Evolutionary conservation across 2,797 vertebrate species (phyloP).

Genomic region (Halcyon leucocephala): DNA sequence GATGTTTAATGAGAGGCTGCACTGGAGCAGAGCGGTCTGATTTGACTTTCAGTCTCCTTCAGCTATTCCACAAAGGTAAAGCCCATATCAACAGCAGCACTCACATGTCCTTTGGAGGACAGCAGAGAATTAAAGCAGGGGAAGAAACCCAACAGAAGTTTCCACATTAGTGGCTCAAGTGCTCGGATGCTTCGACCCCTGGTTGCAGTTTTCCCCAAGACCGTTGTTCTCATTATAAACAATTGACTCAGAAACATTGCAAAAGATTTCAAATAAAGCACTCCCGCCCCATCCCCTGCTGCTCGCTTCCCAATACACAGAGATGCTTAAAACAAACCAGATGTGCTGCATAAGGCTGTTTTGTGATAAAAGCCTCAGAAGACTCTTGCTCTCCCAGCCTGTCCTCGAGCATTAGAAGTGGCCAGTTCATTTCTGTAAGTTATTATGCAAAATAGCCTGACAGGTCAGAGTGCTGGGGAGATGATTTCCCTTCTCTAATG

Average conservation of each 20-base stretch:
- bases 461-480: neutral
- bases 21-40: neutral
- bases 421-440: constrained; percentile 55
- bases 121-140: neutral
- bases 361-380: constrained; percentile 36
- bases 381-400: constrained; percentile 24
- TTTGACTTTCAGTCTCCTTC: neutral
- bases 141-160: constrained; percentile 22
- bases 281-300: constrained; percentile 40
- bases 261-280: constrained; percentile 58
- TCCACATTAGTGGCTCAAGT: constrained; percentile 35
- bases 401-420: constrained; percentile 10
- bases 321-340: constrained; percentile 72
- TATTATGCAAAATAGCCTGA: constrained; percentile 44
- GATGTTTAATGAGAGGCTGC: neutral
- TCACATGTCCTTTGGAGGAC: neutral
- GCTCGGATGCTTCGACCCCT: constrained; percentile 49
- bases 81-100: neutral
- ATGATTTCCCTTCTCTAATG: constrained; percentile 33
- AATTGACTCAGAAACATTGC: constrained; percentile 39
- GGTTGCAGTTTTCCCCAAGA: constrained; percentile 54
- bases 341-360: constrained; percentile 41
- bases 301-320: constrained; percentile 39
- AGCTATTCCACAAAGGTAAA: neutral
- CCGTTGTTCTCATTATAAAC: constrained; percentile 55